Conservation (phyloP, 2,113 vertebrate species). For the Coptodon rendalli region DNA sequence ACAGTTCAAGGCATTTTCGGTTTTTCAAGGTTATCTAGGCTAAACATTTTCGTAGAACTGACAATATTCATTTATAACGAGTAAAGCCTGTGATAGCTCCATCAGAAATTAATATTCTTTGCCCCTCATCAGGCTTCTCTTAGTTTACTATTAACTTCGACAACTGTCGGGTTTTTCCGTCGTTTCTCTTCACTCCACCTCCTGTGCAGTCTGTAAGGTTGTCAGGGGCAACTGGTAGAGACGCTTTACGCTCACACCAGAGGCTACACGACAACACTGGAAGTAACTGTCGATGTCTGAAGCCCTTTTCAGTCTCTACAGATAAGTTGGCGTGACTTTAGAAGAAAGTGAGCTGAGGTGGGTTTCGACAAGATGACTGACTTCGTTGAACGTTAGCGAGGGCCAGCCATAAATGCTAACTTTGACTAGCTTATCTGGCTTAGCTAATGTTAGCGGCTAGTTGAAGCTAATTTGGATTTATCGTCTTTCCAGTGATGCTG, state of each 20-base stretch:
- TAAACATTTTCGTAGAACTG: background rate
- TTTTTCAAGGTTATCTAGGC: background rate
- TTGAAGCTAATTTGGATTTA: constrained; percentile 24
- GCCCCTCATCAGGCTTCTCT: background rate
- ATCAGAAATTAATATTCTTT: background rate
- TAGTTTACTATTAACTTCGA: background rate
- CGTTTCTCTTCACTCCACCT: constrained; percentile 41
- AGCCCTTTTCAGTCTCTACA: background rate
- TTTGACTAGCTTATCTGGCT: constrained; percentile 25
- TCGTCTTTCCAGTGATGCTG: background rate
- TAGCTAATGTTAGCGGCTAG: constrained; percentile 34
- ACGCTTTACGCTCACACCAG: constrained; percentile 38
- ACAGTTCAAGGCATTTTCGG: background rate
- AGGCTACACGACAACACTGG: background rate
- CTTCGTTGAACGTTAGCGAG: background rate
- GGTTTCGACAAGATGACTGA: background rate
- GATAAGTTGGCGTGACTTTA: background rate
- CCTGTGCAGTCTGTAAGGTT: constrained; percentile 14
- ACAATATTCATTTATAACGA: background rate
- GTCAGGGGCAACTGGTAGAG: constrained; percentile 63
- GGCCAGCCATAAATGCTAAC: constrained; percentile 1
- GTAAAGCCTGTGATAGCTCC: background rate
- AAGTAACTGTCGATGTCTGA: background rate
- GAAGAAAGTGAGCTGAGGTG: background rate
- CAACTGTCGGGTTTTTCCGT: constrained; percentile 12